phyloP scores from a whole-genome alignment of 2,113 vertebrate genomes.

The Tychaedon coryphoeus region DNA sequence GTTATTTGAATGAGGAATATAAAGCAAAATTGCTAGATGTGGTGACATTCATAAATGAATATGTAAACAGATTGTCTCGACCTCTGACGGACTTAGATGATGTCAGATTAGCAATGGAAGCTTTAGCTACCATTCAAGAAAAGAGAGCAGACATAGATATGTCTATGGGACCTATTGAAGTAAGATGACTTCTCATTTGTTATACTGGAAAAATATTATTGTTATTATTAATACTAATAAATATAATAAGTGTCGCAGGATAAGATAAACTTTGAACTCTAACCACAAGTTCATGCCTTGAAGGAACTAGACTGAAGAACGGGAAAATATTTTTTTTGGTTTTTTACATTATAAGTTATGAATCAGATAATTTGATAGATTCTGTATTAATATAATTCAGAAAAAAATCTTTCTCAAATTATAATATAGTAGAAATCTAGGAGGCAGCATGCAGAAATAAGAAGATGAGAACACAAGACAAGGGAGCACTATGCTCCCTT shows the following conservation, averaged over 20 bases:
- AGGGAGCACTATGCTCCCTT: neutral
- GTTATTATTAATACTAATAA: neutral
- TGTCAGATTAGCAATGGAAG: conserved; percentile 79
- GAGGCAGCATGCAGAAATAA: neutral
- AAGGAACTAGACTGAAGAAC: neutral
- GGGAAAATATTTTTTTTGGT: neutral
- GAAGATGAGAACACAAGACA: neutral
- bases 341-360: neutral
- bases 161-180: conserved; percentile 81
- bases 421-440: neutral
- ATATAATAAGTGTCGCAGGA: neutral
- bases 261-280: neutral
- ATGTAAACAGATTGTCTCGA: conserved; percentile 74
- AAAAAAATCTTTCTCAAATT: neutral
- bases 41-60: conserved; percentile 63
- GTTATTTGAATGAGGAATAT: conserved; percentile 80
- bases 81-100: conserved; percentile 82
- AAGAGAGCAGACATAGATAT: conserved; percentile 80
- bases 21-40: conserved; percentile 80
- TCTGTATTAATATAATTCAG: neutral
- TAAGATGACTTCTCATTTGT: conserved; percentile 56
- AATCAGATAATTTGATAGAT: neutral
- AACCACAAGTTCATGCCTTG: neutral
- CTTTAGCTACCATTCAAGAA: conserved; percentile 75
- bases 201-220: neutral